These are phyloP conservation scores for Misgurnus anguillicaudatus DNA, from an alignment of 2,113 vertebrate species.

Conservation along the genomic window DNA sequence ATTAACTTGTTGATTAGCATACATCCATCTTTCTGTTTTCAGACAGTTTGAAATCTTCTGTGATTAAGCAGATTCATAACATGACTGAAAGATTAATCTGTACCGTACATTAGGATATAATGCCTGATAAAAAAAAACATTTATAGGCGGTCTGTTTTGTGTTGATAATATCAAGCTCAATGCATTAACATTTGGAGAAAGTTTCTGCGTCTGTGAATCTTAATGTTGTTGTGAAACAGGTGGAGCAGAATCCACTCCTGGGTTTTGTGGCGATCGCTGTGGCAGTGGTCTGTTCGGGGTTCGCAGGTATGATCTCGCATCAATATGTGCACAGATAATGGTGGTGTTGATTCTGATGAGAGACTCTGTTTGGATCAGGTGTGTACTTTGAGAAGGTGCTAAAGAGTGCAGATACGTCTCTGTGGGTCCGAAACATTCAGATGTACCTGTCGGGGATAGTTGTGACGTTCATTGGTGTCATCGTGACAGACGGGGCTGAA, in stretches of 20 bases:
- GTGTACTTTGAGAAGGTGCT: slow-evolving; percentile 99
- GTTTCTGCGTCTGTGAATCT: too few species aligned
- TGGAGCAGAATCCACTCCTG: slow-evolving; percentile 88
- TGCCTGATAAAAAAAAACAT: too few species aligned
- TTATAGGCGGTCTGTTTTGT: too few species aligned
- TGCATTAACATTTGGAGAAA: too few species aligned
- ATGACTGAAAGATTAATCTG: too few species aligned
- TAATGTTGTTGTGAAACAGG: slow-evolving; percentile 64
- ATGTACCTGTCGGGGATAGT: slow-evolving; percentile 95
- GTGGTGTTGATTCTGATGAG: neutral
- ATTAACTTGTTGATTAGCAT: too few species aligned
- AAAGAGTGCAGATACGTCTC: slow-evolving; percentile 95
- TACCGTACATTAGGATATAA: too few species aligned
- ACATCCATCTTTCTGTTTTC: too few species aligned
- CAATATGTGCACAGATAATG: neutral
- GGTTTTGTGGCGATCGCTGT: slow-evolving; percentile 88
- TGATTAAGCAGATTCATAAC: too few species aligned
- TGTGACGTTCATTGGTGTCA: slow-evolving; percentile 85
- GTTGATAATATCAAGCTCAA: too few species aligned
- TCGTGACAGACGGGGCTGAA: slow-evolving; percentile 78
- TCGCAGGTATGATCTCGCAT: slow-evolving; percentile 83
- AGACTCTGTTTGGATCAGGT: slow-evolving; percentile 67
- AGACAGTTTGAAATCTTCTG: too few species aligned
- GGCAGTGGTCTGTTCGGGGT: slow-evolving; percentile 94
- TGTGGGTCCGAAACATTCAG: slow-evolving; percentile 99